Conservation (phyloP, 2,797 vertebrate genomes). For the Sandelia bainsii region DNA sequence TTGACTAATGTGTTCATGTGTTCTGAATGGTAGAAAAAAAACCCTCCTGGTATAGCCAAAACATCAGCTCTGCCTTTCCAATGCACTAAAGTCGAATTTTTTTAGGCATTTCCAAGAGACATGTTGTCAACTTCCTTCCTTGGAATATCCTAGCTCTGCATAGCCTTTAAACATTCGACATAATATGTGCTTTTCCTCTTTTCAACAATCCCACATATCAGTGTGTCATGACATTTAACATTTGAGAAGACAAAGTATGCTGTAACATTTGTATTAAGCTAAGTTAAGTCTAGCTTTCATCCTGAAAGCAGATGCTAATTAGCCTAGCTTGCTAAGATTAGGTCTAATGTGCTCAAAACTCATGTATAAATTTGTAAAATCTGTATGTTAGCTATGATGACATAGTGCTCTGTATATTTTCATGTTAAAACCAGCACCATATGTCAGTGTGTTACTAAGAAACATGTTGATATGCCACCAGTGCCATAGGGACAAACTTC, state of each 20-base stretch:
- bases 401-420: slow-evolving; percentile 12
- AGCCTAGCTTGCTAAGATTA: background rate
- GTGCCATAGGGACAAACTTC: slow-evolving; percentile 25
- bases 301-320: background rate
- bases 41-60: slow-evolving; percentile 25
- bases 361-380: background rate
- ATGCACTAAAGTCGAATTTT: background rate
- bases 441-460: slow-evolving; percentile 21
- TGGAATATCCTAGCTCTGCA: background rate
- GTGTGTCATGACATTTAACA: too few relatives aligned
- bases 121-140: too few relatives aligned
- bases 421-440: slow-evolving; percentile 29
- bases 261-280: too few relatives aligned
- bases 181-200: background rate
- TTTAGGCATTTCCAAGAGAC: too few relatives aligned
- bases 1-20: slow-evolving; percentile 27
- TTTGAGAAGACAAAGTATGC: too few relatives aligned
- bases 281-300: too few relatives aligned
- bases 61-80: slow-evolving; percentile 18
- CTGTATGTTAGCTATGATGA: background rate
- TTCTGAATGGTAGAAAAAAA: slow-evolving; percentile 35
- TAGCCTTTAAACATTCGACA: background rate
- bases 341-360: background rate
- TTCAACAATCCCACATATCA: background rate
- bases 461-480: slow-evolving; percentile 25